Conservation (phyloP, 2,888 invertebrate species). For the Leucophenga montana region DNA sequence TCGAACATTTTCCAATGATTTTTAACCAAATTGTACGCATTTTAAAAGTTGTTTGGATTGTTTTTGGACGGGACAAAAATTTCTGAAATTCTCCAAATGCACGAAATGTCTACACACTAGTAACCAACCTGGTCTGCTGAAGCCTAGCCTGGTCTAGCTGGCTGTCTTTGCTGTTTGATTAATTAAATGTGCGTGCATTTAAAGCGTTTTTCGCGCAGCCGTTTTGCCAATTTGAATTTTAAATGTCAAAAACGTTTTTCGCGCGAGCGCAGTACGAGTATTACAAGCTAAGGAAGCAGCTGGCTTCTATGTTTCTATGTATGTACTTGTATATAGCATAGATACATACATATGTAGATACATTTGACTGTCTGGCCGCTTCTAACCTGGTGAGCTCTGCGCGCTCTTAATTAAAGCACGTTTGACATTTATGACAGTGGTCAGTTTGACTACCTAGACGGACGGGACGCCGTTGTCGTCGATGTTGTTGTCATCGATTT, state of each 20-base stretch:
- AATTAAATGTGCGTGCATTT: neutral
- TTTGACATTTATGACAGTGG: constrained; percentile 23
- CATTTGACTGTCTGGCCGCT: neutral
- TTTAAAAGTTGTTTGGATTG: no score
- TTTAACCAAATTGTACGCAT: constrained; percentile 2
- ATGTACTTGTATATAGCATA: no score
- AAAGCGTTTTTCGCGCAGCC: no score
- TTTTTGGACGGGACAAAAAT: no score
- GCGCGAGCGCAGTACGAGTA: neutral
- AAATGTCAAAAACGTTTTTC: constrained; percentile 1
- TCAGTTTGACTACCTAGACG: neutral
- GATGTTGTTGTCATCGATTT: neutral
- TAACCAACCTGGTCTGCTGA: no score
- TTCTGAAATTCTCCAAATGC: neutral
- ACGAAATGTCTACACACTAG: constrained; percentile 9
- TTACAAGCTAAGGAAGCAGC: neutral
- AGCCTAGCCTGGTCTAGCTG: no score
- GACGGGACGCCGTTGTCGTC: neutral
- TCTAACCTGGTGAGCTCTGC: no score
- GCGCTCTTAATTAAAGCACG: constrained; percentile 18
- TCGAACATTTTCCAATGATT: neutral
- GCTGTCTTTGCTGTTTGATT: neutral
- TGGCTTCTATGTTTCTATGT: neutral
- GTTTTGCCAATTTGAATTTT: neutral
- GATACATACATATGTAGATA: no score